Conservation (phyloP, 1,140 invertebrate species). For the Muscidifurax raptorellus region DNA sequence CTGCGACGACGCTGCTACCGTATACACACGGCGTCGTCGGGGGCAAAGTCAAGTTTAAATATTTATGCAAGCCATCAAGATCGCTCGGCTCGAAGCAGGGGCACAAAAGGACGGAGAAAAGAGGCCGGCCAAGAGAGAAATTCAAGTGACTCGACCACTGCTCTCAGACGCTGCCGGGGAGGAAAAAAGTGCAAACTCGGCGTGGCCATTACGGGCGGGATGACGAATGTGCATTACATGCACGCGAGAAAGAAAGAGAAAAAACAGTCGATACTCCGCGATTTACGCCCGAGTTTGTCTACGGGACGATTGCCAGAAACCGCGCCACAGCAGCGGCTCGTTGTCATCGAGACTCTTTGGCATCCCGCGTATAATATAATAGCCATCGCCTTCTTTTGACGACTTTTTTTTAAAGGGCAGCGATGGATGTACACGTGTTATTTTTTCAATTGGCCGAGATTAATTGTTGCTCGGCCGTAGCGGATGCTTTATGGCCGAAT, state of each 20-base stretch:
- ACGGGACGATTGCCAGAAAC: conserved; percentile 60
- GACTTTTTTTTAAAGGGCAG: background rate
- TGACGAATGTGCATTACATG: conserved; percentile 21
- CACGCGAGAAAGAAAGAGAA: background rate
- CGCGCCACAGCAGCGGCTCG: conserved; percentile 31
- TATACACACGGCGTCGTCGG: no score
- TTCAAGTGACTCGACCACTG: background rate
- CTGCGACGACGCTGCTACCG: background rate
- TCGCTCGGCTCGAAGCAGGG: background rate
- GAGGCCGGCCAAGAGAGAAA: conserved; percentile 39
- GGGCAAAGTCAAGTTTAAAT: conserved; percentile 52
- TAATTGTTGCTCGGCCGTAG: no score
- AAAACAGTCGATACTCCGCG: background rate
- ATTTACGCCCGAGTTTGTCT: conserved; percentile 57
- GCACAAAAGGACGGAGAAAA: conserved; percentile 7
- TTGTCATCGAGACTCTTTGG: conserved; percentile 47
- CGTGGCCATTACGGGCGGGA: conserved; percentile 20
- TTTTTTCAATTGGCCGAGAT: no score
- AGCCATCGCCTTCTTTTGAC: background rate
- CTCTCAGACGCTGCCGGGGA: background rate
- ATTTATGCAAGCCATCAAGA: conserved; percentile 44
- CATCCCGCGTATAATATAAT: background rate
- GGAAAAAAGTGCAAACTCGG: conserved; percentile 33
- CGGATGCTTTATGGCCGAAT: no score
- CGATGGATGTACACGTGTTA: background rate